Conservation (phyloP, 2,888 invertebrate species). For the Cryptocephalus moraei region DNA sequence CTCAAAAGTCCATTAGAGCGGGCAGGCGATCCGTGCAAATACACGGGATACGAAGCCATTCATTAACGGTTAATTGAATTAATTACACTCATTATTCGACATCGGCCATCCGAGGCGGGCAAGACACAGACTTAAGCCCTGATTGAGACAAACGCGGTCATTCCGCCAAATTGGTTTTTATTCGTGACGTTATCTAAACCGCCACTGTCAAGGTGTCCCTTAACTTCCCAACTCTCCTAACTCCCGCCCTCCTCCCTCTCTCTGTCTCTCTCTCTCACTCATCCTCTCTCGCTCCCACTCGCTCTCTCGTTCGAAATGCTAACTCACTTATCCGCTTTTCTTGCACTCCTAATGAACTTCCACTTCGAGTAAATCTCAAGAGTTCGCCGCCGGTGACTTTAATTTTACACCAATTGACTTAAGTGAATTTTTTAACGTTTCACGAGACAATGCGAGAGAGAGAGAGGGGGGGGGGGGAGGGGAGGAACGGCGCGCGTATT, state of each 20-base stretch:
- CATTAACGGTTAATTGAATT: slow-evolving; percentile 47
- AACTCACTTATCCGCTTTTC: neutral
- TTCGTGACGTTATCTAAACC: slow-evolving; percentile 25
- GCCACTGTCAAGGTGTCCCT: slow-evolving; percentile 26
- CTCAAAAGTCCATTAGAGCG: slow-evolving; percentile 41
- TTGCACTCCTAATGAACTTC: neutral
- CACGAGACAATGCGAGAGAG: too few relatives aligned
- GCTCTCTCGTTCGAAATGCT: neutral
- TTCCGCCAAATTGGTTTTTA: slow-evolving; percentile 40
- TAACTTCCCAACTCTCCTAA: slow-evolving; percentile 5
- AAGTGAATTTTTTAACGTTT: too few relatives aligned
- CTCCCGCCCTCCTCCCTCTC: neutral
- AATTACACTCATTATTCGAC: slow-evolving; percentile 44
- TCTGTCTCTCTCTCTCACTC: neutral
- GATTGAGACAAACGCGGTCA: slow-evolving; percentile 40
- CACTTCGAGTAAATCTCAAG: neutral
- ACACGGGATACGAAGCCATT: slow-evolving; percentile 40
- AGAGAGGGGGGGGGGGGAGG: too few relatives aligned
- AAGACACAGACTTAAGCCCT: slow-evolving; percentile 35
- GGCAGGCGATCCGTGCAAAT: slow-evolving; percentile 36
- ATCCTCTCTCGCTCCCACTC: too few relatives aligned
- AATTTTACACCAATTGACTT: neutral
- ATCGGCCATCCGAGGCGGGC: slow-evolving; percentile 30
- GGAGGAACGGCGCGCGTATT: too few relatives aligned
- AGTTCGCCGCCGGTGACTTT: neutral